Percentiles rank a stretch among this genome's conserved stretches.
phyloP scores from a whole-genome alignment of 2,888 invertebrate genomes.

The Suillia variegata region DNA sequence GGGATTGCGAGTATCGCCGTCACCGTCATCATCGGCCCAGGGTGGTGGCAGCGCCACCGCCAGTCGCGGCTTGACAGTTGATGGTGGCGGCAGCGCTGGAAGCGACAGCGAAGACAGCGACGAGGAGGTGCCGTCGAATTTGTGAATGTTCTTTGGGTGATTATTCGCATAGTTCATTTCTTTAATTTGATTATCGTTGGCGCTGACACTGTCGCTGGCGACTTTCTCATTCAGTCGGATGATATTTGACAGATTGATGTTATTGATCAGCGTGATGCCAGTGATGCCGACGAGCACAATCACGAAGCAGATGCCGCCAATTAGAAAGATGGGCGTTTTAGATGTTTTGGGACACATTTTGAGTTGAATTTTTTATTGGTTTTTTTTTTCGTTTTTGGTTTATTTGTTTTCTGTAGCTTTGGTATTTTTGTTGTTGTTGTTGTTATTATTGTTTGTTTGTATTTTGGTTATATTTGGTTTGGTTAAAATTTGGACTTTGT shows the following conservation, averaged over 20 bases:
- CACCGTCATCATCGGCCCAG: conserved; percentile 10
- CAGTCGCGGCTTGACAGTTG: neutral
- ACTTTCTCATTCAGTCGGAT: conserved; percentile 58
- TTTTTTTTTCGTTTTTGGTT: conserved; percentile 11
- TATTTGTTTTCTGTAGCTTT: conserved; percentile 8
- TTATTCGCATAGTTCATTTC: conserved; percentile 54
- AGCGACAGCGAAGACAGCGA: neutral
- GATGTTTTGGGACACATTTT: conserved; percentile 58
- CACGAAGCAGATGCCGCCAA: conserved; percentile 61
- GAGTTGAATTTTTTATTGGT: neutral
- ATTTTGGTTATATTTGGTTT: conserved; percentile 10
- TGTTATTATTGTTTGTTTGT: too few species aligned
- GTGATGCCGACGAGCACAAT: conserved; percentile 64
- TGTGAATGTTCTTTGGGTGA: conserved; percentile 55
- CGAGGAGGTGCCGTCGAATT: neutral
- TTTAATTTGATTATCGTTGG: conserved; percentile 48
- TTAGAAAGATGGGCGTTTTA: conserved; percentile 55
- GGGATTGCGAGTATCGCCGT: conserved; percentile 28
- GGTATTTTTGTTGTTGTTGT: conserved; percentile 3
- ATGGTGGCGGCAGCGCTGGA: conserved; percentile 15
- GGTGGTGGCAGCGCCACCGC: conserved; percentile 22
- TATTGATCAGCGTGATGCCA: conserved; percentile 63
- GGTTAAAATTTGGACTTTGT: conserved; percentile 13
- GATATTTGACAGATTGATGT: conserved; percentile 58
- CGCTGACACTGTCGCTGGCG: conserved; percentile 57